A percentile compares a stretch with the other conserved stretches of the same genome.
Conservation (phyloP, 2,888 invertebrate genomes). For the Stenolophus ochropezus region DNA sequence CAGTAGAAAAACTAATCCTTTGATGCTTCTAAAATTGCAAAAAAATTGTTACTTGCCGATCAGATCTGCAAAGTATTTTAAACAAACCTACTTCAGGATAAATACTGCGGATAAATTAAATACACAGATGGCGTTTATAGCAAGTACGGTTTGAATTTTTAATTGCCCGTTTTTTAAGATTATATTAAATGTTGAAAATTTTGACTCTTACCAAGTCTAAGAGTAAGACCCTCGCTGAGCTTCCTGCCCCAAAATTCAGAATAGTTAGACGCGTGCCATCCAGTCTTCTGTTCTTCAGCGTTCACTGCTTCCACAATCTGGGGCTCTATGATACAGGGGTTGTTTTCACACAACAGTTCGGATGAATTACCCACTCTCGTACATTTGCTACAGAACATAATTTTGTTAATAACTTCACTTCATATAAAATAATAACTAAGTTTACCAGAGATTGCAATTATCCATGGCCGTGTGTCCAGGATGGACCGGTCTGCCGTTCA, state of each 20-base stretch:
- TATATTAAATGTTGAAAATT: no score
- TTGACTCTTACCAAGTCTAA: conserved; percentile 83
- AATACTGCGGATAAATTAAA: no score
- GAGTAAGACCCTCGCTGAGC: conserved; percentile 85
- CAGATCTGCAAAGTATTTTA: no score
- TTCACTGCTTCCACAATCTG: conserved; percentile 83
- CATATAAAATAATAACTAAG: no score
- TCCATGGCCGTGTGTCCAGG: conserved; percentile 75
- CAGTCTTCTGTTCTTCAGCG: conserved; percentile 72
- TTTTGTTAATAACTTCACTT: background rate
- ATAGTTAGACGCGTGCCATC: conserved; percentile 90
- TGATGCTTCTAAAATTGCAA: no score
- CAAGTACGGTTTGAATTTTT: no score
- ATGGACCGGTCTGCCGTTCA: conserved; percentile 75
- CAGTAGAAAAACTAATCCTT: no score
- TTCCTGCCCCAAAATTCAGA: conserved; percentile 89
- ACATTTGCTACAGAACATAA: conserved; percentile 76
- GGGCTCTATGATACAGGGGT: conserved; percentile 85
- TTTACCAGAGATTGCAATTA: conserved; percentile 88
- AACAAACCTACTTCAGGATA: no score
- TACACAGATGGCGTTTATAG: no score
- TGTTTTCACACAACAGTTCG: conserved; percentile 81
- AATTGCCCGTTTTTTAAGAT: background rate
- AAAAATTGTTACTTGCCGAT: no score
- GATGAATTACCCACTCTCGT: conserved; percentile 67